Conservation (phyloP, 2,888 invertebrate genomes). For the Muschampia plurimacula region DNA sequence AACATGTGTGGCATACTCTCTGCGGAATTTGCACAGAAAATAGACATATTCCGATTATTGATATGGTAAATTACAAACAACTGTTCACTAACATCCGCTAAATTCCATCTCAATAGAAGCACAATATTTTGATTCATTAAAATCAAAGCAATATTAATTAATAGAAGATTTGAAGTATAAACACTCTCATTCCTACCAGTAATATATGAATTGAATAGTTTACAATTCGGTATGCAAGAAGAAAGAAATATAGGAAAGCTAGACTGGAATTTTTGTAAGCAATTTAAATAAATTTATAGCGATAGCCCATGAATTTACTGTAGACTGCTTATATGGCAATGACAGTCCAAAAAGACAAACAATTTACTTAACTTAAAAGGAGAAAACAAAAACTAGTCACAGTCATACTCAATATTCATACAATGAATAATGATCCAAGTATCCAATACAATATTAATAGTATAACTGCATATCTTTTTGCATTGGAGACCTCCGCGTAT, state of each 20-base stretch:
- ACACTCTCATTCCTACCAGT: neutral
- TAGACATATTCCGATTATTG: slow-evolving; percentile 31
- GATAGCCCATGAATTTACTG: neutral
- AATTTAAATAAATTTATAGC: slow-evolving; percentile 6
- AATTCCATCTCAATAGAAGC: neutral
- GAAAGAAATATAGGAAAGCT: neutral
- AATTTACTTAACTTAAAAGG: slow-evolving; percentile 13
- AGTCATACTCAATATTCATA: slow-evolving; percentile 5
- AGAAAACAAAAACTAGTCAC: slow-evolving; percentile 19
- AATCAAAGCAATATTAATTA: neutral
- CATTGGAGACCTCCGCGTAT: slow-evolving; percentile 44
- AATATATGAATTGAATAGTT: neutral
- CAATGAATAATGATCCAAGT: slow-evolving; percentile 17
- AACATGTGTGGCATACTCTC: slow-evolving; percentile 67
- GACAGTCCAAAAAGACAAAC: neutral
- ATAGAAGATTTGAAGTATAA: neutral
- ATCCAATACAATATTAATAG: slow-evolving; percentile 33
- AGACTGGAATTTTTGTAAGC: neutral
- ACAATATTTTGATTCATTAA: neutral
- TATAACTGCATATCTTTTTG: slow-evolving; percentile 42
- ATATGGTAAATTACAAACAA: slow-evolving; percentile 34
- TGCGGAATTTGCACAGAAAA: slow-evolving; percentile 30
- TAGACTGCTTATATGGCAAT: neutral
- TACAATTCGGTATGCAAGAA: neutral
- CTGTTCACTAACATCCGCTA: slow-evolving; percentile 33